These are phyloP conservation scores for Atta colombica DNA, from an alignment of 1,140 invertebrate genomes.

Conservation along the genomic window DNA sequence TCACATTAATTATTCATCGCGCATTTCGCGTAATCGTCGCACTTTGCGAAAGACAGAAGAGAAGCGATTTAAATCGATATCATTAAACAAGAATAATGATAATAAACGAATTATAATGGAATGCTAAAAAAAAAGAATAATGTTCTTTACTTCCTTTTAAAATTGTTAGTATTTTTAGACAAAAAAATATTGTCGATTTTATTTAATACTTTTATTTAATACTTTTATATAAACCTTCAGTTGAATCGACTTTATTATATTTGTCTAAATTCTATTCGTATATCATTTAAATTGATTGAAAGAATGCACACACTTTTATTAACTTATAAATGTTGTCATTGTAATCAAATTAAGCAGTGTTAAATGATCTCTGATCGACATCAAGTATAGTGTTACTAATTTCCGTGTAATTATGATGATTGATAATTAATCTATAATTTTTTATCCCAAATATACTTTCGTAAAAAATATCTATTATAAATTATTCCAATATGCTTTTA, in stretches of 20 bases:
- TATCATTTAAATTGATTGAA: not conserved
- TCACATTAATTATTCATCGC: constrained; percentile 10
- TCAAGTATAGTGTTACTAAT: not conserved
- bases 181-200: not conserved
- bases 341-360: not conserved
- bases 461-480: not conserved
- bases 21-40: not conserved
- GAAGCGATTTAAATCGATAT: not conserved
- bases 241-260: not conserved
- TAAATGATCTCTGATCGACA: not conserved
- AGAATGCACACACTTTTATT: not conserved
- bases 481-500: not conserved
- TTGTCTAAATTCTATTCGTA: not conserved
- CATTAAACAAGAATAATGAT: not conserved
- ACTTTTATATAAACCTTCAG: not conserved
- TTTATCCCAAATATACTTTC: not conserved
- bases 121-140: not conserved
- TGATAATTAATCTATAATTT: not conserved
- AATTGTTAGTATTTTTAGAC: not conserved
- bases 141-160: not conserved
- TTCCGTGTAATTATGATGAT: not conserved
- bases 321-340: not conserved
- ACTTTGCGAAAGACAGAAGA: not conserved
- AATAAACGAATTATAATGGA: not conserved
- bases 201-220: not conserved